Percentiles rank a stretch among this genome's conserved stretches.
Conservation (phyloP, 2,113 vertebrate genomes). For the Tiliqua scincoides region DNA sequence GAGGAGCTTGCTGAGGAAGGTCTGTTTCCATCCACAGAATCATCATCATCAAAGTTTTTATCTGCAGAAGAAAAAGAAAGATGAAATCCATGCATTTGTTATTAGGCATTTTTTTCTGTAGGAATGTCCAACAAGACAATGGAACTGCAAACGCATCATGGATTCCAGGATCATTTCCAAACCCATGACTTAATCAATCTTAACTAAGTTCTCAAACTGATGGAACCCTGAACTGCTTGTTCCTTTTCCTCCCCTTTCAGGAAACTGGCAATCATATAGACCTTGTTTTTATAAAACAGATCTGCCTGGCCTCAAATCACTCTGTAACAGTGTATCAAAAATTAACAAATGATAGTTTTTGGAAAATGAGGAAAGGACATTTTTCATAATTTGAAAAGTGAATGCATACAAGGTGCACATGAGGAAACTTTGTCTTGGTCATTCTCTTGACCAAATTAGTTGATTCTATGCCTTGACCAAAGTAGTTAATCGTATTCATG, state of each 20-base stretch:
- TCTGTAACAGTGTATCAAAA: neutral
- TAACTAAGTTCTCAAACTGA: neutral
- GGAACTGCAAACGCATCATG: neutral
- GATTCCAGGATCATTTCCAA: neutral
- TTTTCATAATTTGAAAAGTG: neutral
- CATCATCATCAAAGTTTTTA: slow-evolving; percentile 99
- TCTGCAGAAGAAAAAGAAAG: slow-evolving; percentile 78
- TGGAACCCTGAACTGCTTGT: neutral
- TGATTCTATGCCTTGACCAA: neutral
- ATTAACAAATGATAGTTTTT: neutral
- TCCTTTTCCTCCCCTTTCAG: neutral
- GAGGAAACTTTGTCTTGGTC: neutral
- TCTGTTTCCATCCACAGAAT: slow-evolving; percentile 95
- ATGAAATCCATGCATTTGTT: neutral
- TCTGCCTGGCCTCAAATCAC: neutral
- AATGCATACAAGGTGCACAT: neutral
- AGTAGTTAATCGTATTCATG: neutral
- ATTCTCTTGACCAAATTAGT: no score
- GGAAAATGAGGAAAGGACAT: neutral
- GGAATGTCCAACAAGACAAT: neutral
- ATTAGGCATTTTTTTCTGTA: neutral
- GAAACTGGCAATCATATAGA: neutral
- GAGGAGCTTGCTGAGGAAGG: slow-evolving; percentile 95
- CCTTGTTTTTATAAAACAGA: neutral
- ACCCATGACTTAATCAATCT: neutral